A percentile compares a stretch with the other conserved stretches of the same genome.
Evolutionary conservation across 1,140 invertebrate genomes (phyloP).

Genomic region (Plutomurus gul): DNA sequence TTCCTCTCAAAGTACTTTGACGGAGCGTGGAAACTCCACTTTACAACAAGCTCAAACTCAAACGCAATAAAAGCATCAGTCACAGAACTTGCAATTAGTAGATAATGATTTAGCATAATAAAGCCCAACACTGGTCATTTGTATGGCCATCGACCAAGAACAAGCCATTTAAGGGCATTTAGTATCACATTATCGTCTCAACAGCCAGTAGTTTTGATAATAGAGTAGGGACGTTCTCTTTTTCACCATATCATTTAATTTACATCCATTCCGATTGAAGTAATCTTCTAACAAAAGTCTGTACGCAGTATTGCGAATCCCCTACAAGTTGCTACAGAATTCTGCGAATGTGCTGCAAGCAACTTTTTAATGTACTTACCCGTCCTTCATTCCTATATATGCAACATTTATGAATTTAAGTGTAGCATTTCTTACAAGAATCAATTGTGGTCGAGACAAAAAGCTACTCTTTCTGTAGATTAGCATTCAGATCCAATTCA

Average conservation of each 20-base stretch:
- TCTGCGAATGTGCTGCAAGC: too few relatives aligned
- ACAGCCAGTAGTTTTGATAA: not conserved
- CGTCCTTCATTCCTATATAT: too few relatives aligned
- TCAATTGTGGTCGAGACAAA: not conserved
- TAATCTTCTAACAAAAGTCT: not conserved
- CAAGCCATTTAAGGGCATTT: conserved; percentile 33
- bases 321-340: too few relatives aligned
- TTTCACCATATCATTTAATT: not conserved
- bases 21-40: too few relatives aligned
- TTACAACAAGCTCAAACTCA: too few relatives aligned
- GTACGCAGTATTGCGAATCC: too few relatives aligned
- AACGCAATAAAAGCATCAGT: too few relatives aligned
- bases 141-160: conserved; percentile 17
- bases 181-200: conserved; percentile 33
- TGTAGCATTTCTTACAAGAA: not conserved
- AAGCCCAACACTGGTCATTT: not conserved
- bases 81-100: too few relatives aligned
- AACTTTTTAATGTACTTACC: too few relatives aligned
- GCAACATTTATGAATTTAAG: too few relatives aligned
- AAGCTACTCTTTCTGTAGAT: too few relatives aligned
- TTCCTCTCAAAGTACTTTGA: too few relatives aligned
- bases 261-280: conserved; percentile 7
- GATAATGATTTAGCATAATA: not conserved
- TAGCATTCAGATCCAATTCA: conserved; percentile 33
- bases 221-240: not conserved